Base-by-base conservation (phyloP, 2,797 vertebrate species). In the Sparus aurata region DNA sequence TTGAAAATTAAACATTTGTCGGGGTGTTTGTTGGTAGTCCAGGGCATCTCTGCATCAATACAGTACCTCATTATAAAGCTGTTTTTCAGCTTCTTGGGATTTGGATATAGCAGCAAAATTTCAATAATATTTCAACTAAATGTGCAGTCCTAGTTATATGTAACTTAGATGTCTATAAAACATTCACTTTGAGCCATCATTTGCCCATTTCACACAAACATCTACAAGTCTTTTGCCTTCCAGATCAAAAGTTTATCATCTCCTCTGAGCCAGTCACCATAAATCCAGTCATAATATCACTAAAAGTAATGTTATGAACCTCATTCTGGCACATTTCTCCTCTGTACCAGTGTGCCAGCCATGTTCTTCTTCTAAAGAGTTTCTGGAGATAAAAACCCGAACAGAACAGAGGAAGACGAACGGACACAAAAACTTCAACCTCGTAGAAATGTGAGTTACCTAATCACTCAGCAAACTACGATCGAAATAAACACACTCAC, bases 401-500 rank as follows among this genome's bases (percentile, higher is more conserved):
- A 60, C 13, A 52, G 13, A 68, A 52, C 16, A 63, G 10, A 68
- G 52, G 22, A 80, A 67, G 64, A 81, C 4, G 8, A 46, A 38
- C 47, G 4, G 68, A 23, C 25, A 52, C 22, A 64, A 46, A 69
- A 52, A 49, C 27, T 16, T 23, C 11, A 65, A 65, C 10, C 15
- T 71, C 27, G 46, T 60, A 64, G 10, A 41, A 60, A 60, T 3
- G 34, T 6, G 20, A 60, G 57, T n/a, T 52, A 38, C 41, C 69
- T 23, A 43, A 27, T 73, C 25, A 41, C 9, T 67, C 52, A 47
- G 5, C 20, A 49, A 55, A 54, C 16, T 43, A 58, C 22, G 27
- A 68, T 11, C 49, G 16, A 71, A 70, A 85, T 57, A 61, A 85
- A 71, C 69, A 69, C 61, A 79, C 27, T 27, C 66, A 80, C 54